Evolutionary conservation across 2,888 invertebrate species (phyloP).

Genomic region (Chalcis sispes): DNA sequence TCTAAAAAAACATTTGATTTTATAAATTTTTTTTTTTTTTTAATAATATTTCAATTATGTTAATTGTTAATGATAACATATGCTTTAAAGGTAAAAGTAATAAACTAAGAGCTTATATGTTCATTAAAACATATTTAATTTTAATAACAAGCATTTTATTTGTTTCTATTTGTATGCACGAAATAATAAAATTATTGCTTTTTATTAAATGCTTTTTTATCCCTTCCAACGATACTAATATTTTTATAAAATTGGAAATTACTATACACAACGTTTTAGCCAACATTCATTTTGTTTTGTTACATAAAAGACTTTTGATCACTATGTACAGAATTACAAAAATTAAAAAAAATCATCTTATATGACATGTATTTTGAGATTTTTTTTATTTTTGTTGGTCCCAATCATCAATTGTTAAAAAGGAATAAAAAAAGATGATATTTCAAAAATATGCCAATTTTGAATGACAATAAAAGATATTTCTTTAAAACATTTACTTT

Average conservation of each 20-base stretch:
- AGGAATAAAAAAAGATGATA: slow-evolving; percentile 19
- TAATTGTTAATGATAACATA: slow-evolving; percentile 8
- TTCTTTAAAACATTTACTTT: too few relatives aligned
- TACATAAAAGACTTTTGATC: slow-evolving; percentile 17
- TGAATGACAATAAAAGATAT: slow-evolving; percentile 3
- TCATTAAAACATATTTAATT: slow-evolving; percentile 10
- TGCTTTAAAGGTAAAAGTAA: neutral
- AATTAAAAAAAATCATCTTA: slow-evolving; percentile 25
- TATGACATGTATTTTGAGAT: slow-evolving; percentile 14
- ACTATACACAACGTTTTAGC: slow-evolving; percentile 52
- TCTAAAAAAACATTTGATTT: slow-evolving; percentile 20
- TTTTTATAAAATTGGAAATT: slow-evolving; percentile 55
- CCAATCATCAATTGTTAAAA: slow-evolving; percentile 44
- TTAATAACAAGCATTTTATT: slow-evolving; percentile 41
- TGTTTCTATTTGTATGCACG: slow-evolving; percentile 13
- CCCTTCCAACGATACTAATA: slow-evolving; percentile 48
- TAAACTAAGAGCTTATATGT: slow-evolving; percentile 4
- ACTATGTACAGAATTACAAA: slow-evolving; percentile 40
- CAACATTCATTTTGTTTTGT: slow-evolving; percentile 21
- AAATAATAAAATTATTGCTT: slow-evolving; percentile 49
- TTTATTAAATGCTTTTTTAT: slow-evolving; percentile 27
- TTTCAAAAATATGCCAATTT: slow-evolving; percentile 2
- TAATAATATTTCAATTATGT: neutral
- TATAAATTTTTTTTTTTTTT: neutral
- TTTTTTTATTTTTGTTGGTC: slow-evolving; percentile 47